Conservation (phyloP, 2,113 vertebrate genomes). For the Porphyrio hochstetteri region DNA sequence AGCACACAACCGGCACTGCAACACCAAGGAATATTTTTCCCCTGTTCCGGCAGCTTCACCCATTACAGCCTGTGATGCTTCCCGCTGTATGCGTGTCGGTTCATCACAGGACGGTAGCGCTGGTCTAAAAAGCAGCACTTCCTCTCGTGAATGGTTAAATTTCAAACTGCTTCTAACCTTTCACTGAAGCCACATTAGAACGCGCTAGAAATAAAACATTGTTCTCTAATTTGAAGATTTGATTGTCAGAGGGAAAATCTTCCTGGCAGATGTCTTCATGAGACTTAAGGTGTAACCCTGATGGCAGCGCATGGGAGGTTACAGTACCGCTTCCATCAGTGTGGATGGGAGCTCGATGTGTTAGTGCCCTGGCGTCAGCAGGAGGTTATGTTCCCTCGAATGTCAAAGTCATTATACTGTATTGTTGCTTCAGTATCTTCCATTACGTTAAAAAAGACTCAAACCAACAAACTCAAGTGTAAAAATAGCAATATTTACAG, state of each 20-base stretch:
- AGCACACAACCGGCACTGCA: background rate
- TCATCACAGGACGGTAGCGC: background rate
- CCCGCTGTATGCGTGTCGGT: background rate
- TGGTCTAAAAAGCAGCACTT: background rate
- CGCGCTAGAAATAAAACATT: conserved; percentile 1
- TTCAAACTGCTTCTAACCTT: background rate
- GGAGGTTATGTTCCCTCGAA: background rate
- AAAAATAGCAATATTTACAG: conserved; percentile 58
- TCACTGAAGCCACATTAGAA: conserved; percentile 27
- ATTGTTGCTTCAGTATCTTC: conserved; percentile 31
- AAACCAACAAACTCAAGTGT: conserved; percentile 2
- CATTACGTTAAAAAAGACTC: background rate
- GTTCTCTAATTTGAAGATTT: conserved; percentile 16
- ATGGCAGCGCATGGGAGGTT: background rate
- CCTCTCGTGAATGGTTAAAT: conserved; percentile 11
- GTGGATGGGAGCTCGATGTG: background rate
- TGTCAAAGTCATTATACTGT: background rate
- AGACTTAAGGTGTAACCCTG: background rate
- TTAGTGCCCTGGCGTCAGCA: background rate
- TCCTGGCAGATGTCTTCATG: background rate
- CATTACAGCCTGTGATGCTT: background rate
- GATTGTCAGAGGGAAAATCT: background rate
- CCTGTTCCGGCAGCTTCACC: background rate
- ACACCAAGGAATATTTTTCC: conserved; percentile 25
- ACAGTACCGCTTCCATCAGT: background rate